Evolutionary conservation across 2,113 vertebrate genomes (phyloP).

Genomic region (Cheilinus undulatus): DNA sequence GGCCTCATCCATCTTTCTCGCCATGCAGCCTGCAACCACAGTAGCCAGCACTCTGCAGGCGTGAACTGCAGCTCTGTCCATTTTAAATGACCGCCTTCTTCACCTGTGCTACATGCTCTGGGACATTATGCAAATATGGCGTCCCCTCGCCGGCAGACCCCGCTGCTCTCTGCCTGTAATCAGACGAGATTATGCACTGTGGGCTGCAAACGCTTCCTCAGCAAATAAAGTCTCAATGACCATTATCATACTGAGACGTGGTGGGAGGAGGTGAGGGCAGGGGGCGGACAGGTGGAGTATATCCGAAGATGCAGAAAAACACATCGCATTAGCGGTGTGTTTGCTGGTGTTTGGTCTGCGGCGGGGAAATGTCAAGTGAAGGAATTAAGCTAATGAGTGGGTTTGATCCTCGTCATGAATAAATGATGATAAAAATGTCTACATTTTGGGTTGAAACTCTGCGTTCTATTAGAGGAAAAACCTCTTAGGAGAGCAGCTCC

Average conservation of each 20-base stretch:
- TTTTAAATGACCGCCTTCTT: constrained; percentile 73
- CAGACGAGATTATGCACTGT: constrained; percentile 67
- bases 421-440: not conserved
- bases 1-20: constrained; percentile 60
- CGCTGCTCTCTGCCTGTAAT: constrained; percentile 64
- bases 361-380: constrained; percentile 26
- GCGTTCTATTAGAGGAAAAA: not conserved
- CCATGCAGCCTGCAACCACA: constrained; percentile 41
- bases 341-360: constrained; percentile 4
- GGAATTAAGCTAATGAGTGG: constrained; percentile 30
- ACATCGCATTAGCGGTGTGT: constrained; percentile 1
- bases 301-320: constrained; percentile 24
- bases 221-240: constrained; percentile 68
- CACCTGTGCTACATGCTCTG: constrained; percentile 63
- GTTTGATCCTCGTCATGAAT: constrained; percentile 31
- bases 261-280: constrained; percentile 28
- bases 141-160: constrained; percentile 52
- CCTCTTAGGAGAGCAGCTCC: not conserved
- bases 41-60: constrained; percentile 48
- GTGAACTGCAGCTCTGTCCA: constrained; percentile 58
- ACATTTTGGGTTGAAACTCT: not conserved
- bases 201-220: constrained; percentile 60
- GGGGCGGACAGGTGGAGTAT: constrained; percentile 35
- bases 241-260: constrained; percentile 55
- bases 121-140: constrained; percentile 79